Conservation (phyloP, 2,888 invertebrate species). For the Sepioteuthis lessoniana region DNA sequence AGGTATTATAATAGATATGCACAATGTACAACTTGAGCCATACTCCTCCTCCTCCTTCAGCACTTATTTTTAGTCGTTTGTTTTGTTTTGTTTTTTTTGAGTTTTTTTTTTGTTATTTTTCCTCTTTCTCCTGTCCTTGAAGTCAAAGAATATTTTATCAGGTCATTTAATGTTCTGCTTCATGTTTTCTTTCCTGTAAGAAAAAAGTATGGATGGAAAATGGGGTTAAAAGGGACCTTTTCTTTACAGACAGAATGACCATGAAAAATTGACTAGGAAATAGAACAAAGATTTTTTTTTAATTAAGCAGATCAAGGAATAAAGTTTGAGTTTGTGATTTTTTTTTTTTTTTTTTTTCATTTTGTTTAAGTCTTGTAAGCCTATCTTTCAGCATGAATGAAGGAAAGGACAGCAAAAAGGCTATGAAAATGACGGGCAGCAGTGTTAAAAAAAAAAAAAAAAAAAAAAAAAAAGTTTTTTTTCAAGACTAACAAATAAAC, state of each 20-base stretch:
- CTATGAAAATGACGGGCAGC: conserved; percentile 33
- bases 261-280: conserved; percentile 23
- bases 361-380: conserved; percentile 5
- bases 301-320: conserved; percentile 33
- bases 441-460: neutral
- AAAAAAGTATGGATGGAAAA: conserved; percentile 33
- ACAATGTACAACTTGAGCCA: conserved; percentile 23
- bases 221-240: conserved; percentile 33
- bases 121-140: conserved; percentile 2
- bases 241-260: conserved; percentile 33
- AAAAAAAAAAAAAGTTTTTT: neutral
- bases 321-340: neutral
- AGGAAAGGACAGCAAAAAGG: conserved; percentile 23
- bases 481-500: neutral
- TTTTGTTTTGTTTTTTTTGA: neutral
- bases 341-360: neutral
- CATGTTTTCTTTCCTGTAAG: conserved; percentile 33
- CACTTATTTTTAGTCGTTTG: conserved; percentile 25
- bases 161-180: conserved; percentile 33
- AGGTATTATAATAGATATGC: conserved; percentile 33
- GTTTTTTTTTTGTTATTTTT: too few relatives aligned
- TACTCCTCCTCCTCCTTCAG: conserved; percentile 10
- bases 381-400: conserved; percentile 18
- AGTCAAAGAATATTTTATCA: conserved; percentile 33
- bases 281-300: conserved; percentile 23